phyloP scores from a whole-genome alignment of 1,140 invertebrate species.

The Frieseomelitta varia region DNA sequence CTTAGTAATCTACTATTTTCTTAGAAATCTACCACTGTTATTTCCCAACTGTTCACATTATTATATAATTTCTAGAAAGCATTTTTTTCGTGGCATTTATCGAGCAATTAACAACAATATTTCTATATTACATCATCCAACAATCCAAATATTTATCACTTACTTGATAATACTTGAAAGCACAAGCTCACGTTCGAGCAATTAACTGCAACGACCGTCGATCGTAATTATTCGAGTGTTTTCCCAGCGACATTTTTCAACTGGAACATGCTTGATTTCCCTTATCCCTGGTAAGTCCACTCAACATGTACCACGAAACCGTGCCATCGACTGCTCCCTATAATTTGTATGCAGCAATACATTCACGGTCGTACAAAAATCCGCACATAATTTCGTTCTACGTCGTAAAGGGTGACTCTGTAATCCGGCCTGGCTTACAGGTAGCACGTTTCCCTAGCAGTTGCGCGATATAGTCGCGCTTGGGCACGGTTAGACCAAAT shows the following conservation, averaged over 20 bases:
- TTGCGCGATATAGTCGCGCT: constrained; percentile 1
- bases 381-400: constrained; percentile 40
- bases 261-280: neutral
- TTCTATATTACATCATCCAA: too few species aligned
- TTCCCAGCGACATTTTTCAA: neutral
- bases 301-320: neutral
- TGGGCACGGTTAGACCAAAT: constrained; percentile 7
- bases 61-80: too few species aligned
- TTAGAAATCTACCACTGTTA: too few species aligned
- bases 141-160: neutral
- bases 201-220: neutral
- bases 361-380: constrained; percentile 19
- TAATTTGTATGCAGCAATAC: constrained; percentile 20
- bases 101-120: too few species aligned
- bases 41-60: too few species aligned
- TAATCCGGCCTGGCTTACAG: constrained; percentile 38
- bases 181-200: neutral
- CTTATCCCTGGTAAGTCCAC: neutral
- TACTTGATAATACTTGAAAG: too few species aligned
- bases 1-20: too few species aligned
- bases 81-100: too few species aligned
- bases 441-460: constrained; percentile 14
- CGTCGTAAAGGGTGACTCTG: neutral
- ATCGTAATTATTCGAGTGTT: neutral
- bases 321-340: neutral